A percentile compares a stretch with the other conserved stretches of the same genome.
Conservation (phyloP, 2,113 vertebrate genomes). For the Smithornis capensis region DNA sequence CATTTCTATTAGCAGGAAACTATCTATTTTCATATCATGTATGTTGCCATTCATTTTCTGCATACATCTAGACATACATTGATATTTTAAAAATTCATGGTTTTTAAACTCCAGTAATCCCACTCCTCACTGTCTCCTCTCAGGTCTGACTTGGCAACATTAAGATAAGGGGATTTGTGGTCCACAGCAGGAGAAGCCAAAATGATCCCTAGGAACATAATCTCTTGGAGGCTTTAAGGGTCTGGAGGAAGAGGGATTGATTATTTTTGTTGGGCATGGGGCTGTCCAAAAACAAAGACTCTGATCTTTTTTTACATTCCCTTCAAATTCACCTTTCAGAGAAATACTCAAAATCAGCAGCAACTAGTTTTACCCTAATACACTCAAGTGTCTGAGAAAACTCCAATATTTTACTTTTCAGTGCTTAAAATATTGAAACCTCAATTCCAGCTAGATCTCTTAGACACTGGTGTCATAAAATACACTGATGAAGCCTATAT, state of each 20-base stretch:
- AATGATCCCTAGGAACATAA: fast-evolving
- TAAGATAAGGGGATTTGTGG: neutral
- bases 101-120: neutral
- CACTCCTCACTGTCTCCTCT: neutral
- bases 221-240: neutral
- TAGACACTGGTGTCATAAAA: neutral
- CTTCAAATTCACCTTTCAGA: neutral
- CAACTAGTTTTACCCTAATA: neutral
- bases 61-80: neutral
- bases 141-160: neutral
- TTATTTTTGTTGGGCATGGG: neutral
- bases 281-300: neutral
- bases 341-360: neutral
- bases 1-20: neutral
- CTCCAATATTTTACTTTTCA: neutral
- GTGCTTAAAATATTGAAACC: neutral
- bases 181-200: neutral
- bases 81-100: neutral
- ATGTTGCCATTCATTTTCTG: neutral
- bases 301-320: fast-evolving
- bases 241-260: neutral
- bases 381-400: neutral
- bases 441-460: neutral
- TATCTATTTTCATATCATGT: neutral
- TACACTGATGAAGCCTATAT: neutral